Base-by-base conservation (phyloP, 2,113 vertebrate genomes). In the Alexandromys fortis region DNA sequence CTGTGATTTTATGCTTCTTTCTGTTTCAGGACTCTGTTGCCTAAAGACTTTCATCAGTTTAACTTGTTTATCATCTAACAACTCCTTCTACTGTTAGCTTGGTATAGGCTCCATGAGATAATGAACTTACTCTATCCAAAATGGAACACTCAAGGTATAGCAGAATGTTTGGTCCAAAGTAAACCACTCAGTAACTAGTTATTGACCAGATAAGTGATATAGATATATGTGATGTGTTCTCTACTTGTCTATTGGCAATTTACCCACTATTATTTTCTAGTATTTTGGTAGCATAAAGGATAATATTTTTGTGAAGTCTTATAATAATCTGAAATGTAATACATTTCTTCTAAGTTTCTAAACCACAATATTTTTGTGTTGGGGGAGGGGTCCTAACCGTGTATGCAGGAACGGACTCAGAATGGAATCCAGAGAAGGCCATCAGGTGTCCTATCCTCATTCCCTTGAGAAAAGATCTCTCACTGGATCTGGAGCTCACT, bases 21-120 rank as follows among this genome's bases (percentile, higher is more conserved):
- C 49, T 5, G 14, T 1, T 9, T 93, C 33, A 68, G 16, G 47
- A 76, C 7, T 30, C 4, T 83, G 4, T 58, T 45, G 10, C 12
- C n/a, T 30, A 86, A 21, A 87, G 1, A 88, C 49, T 45, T 91
- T 94, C 86, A 61, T 8, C 19, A 93, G 30, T 22, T 75, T 94
- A 78, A 45, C 0, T 89, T 86, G 4, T 65, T 82, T 81, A 49
- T 70, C 67, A 17, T 90, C 42, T 85, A 42, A 52, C 10, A 76
- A 38, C 26, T 4, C 11, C 1, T 17, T 13, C 5, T 7, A 22
- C n/a, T 42, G 16, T 89, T 63, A 77, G 19, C 78, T 68, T 77
- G 11, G 2, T 93, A 13, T 4, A 72, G n/a, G 5, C 8, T 82
- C 30, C 35, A 67, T 4, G 2, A 22, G 33, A 33, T 1, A 16